Conservation (phyloP, 2,888 invertebrate species). For the Dyspetes luteomarginatus region DNA sequence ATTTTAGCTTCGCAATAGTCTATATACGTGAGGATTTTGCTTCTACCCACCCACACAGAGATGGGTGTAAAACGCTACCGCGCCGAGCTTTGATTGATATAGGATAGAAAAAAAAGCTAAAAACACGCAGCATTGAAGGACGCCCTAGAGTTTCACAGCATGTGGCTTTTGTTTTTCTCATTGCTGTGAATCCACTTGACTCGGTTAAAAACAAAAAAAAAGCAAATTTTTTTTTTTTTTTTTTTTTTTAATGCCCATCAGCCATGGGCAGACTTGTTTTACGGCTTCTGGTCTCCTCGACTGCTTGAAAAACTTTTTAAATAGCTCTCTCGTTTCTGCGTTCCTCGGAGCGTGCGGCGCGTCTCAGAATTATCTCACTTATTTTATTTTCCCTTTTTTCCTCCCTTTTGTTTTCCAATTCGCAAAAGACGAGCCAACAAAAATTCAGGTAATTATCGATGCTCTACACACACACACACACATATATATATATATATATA, state of each 20-base stretch:
- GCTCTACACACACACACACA: too few species aligned
- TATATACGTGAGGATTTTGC: too few species aligned
- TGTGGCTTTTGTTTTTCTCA: constrained; percentile 19
- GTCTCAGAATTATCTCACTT: constrained; percentile 15
- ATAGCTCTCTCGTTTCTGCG: not conserved
- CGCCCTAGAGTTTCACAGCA: constrained; percentile 41
- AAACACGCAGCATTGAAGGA: constrained; percentile 21
- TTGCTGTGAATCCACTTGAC: constrained; percentile 43
- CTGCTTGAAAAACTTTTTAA: constrained; percentile 31
- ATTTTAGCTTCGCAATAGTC: not conserved
- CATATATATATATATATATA: too few species aligned
- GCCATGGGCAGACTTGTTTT: constrained; percentile 32
- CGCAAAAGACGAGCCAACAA: not conserved
- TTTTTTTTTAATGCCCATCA: constrained; percentile 24
- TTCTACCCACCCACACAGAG: too few species aligned
- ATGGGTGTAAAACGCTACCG: not conserved
- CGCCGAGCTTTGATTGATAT: constrained; percentile 50
- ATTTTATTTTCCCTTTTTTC: not conserved
- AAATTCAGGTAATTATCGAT: too few species aligned
- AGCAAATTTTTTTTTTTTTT: not conserved
- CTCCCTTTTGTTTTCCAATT: not conserved
- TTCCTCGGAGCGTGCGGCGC: not conserved
- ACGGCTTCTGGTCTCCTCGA: constrained; percentile 23
- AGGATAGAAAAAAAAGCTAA: constrained; percentile 15
- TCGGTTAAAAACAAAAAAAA: not conserved